Base-by-base conservation (phyloP, 1,140 invertebrate genomes). In the Musca domestica region DNA sequence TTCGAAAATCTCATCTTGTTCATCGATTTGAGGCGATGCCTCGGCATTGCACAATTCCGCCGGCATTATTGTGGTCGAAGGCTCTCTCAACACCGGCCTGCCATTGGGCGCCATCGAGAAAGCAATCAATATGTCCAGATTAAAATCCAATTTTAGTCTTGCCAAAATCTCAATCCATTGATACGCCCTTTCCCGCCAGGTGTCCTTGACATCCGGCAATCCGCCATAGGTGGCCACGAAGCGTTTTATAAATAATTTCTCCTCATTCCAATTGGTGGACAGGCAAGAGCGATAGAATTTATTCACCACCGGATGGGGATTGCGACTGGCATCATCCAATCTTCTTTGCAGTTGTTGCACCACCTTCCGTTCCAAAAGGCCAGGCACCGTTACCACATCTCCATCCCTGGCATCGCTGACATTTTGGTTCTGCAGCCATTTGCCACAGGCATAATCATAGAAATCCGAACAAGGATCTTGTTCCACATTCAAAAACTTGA, bases 381-480 rank as follows among this genome's bases (percentile, higher is more conserved):
- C 61, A 34, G 58, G 22, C 17, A 63, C 22, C 12, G 64, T 66
- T 52, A 68, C 56, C 14, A 51, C 27, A 1, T 63, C 67, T 2
- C 63, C 64, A 10, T 66, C 65, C 3, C 20, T 5, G 2, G 20
- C 46, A 10, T 30, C 52, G 15, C 9, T n/a, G 34, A 15, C 14
- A 17, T 22, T 23, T 20, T 2, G 78, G 67, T 10, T 72, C 73
- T 84, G 67, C 23, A 34, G 92, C 89, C 78, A 92, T 94, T 77
- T 74, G 27, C 78, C 78, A 23, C 78, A 80, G 12, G 78, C 78
- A 69, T 67, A 80, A 1, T 92, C 87, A 81, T 95, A 96, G 79
- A 97, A 98, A 81, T 98, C 93, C 1, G 89, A 82, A 79, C 95
- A 98, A 0, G 95, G 95, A 82, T 96, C 87, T 0, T 86, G 87